A percentile compares a stretch with the other conserved stretches of the same genome.
Evolutionary conservation across 2,113 vertebrate genomes (phyloP).

Genomic region (Malaclemys terrapin): DNA sequence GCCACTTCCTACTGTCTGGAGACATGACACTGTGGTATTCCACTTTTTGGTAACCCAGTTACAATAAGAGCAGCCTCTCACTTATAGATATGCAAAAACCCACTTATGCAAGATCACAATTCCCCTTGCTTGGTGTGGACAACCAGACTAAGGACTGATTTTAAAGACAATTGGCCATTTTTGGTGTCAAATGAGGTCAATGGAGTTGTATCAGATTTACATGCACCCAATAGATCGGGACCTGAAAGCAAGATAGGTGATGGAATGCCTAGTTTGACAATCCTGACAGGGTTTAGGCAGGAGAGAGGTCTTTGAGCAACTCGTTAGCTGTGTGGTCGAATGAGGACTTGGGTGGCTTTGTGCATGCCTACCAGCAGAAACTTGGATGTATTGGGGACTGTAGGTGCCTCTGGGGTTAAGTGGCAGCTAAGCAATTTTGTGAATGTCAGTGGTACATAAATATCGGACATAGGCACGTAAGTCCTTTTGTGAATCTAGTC

Average conservation of each 20-base stretch:
- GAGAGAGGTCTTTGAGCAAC: neutral
- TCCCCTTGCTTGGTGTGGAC: neutral
- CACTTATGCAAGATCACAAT: no score
- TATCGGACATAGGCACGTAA: neutral
- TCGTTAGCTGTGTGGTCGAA: neutral
- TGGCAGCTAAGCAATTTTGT: neutral
- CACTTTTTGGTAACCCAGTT: neutral
- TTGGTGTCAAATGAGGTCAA: conserved; percentile 21
- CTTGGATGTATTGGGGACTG: neutral
- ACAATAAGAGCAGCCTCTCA: neutral
- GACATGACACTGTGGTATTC: neutral
- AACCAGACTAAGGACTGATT: neutral
- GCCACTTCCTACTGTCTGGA: neutral
- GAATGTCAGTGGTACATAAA: neutral
- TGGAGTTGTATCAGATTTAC: conserved; percentile 31
- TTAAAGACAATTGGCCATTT: neutral
- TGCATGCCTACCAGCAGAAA: neutral
- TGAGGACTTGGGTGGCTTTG: neutral
- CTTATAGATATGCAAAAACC: neutral
- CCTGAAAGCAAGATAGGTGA: neutral
- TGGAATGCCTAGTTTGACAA: neutral
- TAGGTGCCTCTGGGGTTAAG: neutral
- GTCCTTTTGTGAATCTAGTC: neutral
- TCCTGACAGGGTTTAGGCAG: neutral
- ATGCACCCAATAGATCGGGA: neutral